Conservation (phyloP, 35 echinoderm and acorn worm genomes). For the Chiridota heheva region DNA sequence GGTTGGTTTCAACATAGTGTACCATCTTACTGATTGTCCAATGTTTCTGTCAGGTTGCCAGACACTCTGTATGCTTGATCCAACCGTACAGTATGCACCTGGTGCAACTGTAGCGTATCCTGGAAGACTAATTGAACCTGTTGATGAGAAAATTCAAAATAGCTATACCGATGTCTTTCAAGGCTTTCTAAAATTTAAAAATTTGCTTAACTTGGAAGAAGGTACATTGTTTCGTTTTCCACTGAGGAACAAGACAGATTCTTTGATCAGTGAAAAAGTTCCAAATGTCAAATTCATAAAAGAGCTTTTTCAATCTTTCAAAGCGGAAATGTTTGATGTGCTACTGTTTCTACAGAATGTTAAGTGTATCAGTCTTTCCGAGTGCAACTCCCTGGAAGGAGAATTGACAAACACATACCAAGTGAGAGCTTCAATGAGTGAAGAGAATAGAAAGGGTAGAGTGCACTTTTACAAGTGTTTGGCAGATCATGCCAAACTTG, state of each 20-base stretch:
- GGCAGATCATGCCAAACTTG: neutral
- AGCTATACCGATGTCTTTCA: constrained; percentile 49
- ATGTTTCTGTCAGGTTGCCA: constrained; percentile 62
- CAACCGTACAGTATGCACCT: constrained; percentile 56
- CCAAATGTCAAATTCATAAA: neutral
- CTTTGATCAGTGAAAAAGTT: too few relatives aligned
- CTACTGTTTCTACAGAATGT: constrained; percentile 37
- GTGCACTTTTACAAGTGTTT: neutral
- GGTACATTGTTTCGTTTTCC: constrained; percentile 84
- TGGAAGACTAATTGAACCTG: constrained; percentile 32
- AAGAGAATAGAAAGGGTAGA: neutral
- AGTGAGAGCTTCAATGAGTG: neutral
- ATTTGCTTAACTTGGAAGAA: constrained; percentile 2
- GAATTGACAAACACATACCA: neutral
- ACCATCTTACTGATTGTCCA: constrained; percentile 88
- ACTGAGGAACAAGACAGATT: constrained; percentile 28
- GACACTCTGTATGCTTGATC: constrained; percentile 76
- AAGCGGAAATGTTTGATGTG: constrained; percentile 28
- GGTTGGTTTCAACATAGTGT: constrained; percentile 84
- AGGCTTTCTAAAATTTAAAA: constrained; percentile 36
- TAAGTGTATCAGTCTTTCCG: constrained; percentile 12
- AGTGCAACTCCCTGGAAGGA: neutral
- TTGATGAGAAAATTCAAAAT: neutral
- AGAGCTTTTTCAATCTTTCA: neutral
- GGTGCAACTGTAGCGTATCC: constrained; percentile 50